phyloP scores from a whole-genome alignment of 2,888 invertebrate species.

The Tetropium fuscum region DNA sequence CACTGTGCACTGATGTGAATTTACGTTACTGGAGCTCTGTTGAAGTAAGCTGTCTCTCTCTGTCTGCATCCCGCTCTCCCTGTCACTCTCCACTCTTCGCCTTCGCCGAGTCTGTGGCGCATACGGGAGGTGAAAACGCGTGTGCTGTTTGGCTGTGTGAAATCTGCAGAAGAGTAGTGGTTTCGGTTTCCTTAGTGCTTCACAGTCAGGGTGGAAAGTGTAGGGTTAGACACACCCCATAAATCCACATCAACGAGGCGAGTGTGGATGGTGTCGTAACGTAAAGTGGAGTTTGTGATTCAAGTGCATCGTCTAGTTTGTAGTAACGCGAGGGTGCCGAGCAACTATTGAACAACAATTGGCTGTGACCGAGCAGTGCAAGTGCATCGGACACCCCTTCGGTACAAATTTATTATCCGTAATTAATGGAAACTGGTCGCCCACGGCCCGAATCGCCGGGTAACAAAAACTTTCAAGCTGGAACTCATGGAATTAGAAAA shows the following conservation, averaged over 20 bases:
- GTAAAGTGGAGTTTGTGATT: constrained; percentile 29
- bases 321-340: constrained; percentile 32
- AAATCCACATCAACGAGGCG: constrained; percentile 34
- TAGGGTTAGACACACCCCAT: constrained; percentile 55
- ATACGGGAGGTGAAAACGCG: constrained; percentile 43
- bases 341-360: constrained; percentile 34
- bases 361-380: constrained; percentile 42
- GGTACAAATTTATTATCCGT: constrained; percentile 34
- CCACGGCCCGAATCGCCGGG: constrained; percentile 67
- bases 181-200: constrained; percentile 39
- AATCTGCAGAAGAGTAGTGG: constrained; percentile 50
- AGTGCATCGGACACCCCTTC: constrained; percentile 45
- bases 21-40: constrained; percentile 23
- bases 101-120: constrained; percentile 40
- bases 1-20: background rate
- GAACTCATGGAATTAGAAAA: constrained; percentile 99
- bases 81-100: no score
- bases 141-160: constrained; percentile 45
- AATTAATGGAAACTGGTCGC: constrained; percentile 70
- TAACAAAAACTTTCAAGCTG: constrained; percentile 80
- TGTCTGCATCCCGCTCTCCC: constrained; percentile 36
- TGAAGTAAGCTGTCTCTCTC: constrained; percentile 36
- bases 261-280: constrained; percentile 28
- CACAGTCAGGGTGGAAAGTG: constrained; percentile 44
- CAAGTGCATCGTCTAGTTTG: constrained; percentile 33